Evolutionary conservation across 1,140 invertebrate genomes (phyloP), one percentile per base, ranked within the genome.

Genomic region (Meloidogyne hapla): DNA sequence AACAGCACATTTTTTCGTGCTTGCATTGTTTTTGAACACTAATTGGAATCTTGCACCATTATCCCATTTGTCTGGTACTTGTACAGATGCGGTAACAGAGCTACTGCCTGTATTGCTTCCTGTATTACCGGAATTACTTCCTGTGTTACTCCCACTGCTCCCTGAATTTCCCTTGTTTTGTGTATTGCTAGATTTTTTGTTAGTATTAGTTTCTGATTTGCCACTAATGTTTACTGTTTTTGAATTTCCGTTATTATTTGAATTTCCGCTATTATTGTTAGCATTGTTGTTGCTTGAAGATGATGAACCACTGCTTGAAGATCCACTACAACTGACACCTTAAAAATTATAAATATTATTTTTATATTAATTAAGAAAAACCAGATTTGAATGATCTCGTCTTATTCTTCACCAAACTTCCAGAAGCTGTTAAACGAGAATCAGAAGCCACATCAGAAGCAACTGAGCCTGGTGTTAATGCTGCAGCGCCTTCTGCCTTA

Each of bases 401-500:
- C 8, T 56, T n/a, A 1, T 13, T 56, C n/a, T 56, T 56, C 5
- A 56, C 48, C 6, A 56, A n/a, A 56, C 18, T 15, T n/a, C 48
- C 48, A n/a, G 48, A 56, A 6, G 4, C 5, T n/a, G 48, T 56
- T 6, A 56, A 67, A n/a, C 13, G 38, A 8, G 2, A 3, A n/a
- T 56, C 48, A n/a, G 40, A 2, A 1, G 45, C 48, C 2, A 25
- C 2, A 18, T 25, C 26, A 33, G 33, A 12, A 3, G 66, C 23
- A 33, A 9, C 23, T 0, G 75, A 26, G 1, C 45, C 40, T 26
- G 42, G 25, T n/a, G 6, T 28, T 2, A 76, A 13, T 23, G 75
- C 75, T 25, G 75, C 28, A 38, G 67, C 33, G 1, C 56, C 56
- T 45, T 76, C 75, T 25, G 18, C 26, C 15, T 73, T 70, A 26